A percentile compares a stretch with the other conserved stretches of the same genome.
Evolutionary conservation across 2,797 vertebrate species (phyloP).

Genomic region (Sebastiscus tertius): DNA sequence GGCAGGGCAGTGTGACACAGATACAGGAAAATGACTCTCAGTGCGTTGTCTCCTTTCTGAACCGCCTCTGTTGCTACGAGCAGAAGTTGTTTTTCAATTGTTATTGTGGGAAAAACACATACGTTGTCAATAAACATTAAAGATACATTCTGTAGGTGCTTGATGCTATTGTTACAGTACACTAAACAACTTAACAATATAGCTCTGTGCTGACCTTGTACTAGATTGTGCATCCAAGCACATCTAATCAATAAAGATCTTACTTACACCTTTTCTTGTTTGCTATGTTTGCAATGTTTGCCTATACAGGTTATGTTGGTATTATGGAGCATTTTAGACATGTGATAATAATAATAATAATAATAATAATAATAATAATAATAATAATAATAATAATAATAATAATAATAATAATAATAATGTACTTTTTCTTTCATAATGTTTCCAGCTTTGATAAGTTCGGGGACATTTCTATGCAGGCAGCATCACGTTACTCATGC

Average conservation of each 20-base stretch:
- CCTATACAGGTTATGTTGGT: neutral
- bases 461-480: slow-evolving; percentile 8
- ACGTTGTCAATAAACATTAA: neutral
- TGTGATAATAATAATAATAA: neutral
- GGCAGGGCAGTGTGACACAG: too few species aligned
- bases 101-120: neutral
- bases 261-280: neutral
- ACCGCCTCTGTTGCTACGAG: neutral
- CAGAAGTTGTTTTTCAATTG: neutral
- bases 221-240: neutral
- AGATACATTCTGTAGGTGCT: too few species aligned
- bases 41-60: too few species aligned
- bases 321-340: neutral
- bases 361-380: neutral
- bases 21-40: too few species aligned
- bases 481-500: neutral
- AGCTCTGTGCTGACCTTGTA: neutral
- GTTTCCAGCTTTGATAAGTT: slow-evolving; percentile 8
- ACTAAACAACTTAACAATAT: neutral
- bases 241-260: neutral
- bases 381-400: neutral
- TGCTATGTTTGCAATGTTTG: neutral
- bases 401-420: neutral
- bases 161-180: neutral
- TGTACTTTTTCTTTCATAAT: neutral